phyloP scores from a whole-genome alignment of 2,888 invertebrate genomes.

The Troides helena region DNA sequence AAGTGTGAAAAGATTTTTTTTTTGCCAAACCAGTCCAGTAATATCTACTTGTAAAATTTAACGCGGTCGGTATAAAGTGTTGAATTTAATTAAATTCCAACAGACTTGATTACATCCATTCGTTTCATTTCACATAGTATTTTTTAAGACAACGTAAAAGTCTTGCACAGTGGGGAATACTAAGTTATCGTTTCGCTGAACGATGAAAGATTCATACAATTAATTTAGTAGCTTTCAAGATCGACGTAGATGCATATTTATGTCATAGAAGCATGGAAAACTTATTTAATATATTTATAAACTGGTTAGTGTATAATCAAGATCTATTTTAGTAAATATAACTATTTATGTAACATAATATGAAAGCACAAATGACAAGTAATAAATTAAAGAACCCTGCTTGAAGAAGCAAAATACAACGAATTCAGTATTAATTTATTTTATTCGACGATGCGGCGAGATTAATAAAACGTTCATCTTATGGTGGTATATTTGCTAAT shows the following conservation, averaged over 20 bases:
- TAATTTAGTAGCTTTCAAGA: background rate
- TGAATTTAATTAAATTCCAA: conserved; percentile 14
- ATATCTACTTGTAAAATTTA: background rate
- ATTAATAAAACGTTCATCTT: too few relatives aligned
- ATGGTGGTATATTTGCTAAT: too few relatives aligned
- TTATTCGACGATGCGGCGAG: too few relatives aligned
- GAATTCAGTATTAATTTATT: too few relatives aligned
- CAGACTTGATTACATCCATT: conserved; percentile 5
- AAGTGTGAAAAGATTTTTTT: background rate
- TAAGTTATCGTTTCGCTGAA: background rate
- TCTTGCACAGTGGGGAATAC: background rate
- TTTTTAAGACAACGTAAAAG: conserved; percentile 6
- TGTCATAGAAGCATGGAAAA: too few relatives aligned
- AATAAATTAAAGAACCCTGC: too few relatives aligned
- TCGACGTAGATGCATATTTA: background rate
- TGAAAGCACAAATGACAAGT: too few relatives aligned
- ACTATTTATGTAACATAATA: too few relatives aligned
- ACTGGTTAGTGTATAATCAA: too few relatives aligned
- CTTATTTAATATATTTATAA: too few relatives aligned
- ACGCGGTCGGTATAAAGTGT: background rate
- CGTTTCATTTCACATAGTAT: conserved; percentile 5
- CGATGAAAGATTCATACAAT: background rate
- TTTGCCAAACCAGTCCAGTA: background rate
- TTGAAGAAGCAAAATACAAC: too few relatives aligned
- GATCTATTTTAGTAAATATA: too few relatives aligned